Evolutionary conservation across 2,888 invertebrate species (phyloP).

Genomic region (Conistra vaccinii): DNA sequence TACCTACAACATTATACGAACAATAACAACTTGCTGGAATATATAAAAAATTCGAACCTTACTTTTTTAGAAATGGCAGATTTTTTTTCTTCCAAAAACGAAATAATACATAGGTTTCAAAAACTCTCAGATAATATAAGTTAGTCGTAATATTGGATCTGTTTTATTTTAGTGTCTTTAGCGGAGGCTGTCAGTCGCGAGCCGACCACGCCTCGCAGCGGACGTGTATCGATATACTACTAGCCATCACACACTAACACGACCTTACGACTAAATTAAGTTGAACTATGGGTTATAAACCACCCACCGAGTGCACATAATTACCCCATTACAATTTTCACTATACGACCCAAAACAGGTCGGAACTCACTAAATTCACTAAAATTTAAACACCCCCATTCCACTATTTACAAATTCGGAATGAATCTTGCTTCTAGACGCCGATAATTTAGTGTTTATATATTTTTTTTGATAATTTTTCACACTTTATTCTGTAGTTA

Average conservation of each 20-base stretch:
- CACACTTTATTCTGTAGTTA: slow-evolving; percentile 52
- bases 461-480: slow-evolving; percentile 48
- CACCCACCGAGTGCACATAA: slow-evolving; percentile 76
- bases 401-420: slow-evolving; percentile 78
- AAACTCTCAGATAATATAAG: slow-evolving; percentile 73
- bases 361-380: slow-evolving; percentile 81
- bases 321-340: slow-evolving; percentile 80
- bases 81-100: slow-evolving; percentile 72
- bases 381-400: slow-evolving; percentile 74
- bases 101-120: slow-evolving; percentile 74
- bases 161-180: slow-evolving; percentile 71
- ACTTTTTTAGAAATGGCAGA: slow-evolving; percentile 77
- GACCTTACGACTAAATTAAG: slow-evolving; percentile 83
- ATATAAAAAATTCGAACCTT: slow-evolving; percentile 82
- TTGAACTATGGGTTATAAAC: slow-evolving; percentile 75
- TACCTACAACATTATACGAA: slow-evolving; percentile 79
- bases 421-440: slow-evolving; percentile 67
- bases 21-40: slow-evolving; percentile 84
- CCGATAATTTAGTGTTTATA: slow-evolving; percentile 46
- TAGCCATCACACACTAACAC: slow-evolving; percentile 69
- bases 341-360: slow-evolving; percentile 75
- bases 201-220: slow-evolving; percentile 43
- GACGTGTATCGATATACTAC: slow-evolving; percentile 26
- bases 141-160: slow-evolving; percentile 70
- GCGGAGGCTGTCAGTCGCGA: slow-evolving; percentile 49